Percentiles rank a stretch among this genome's conserved stretches.
These are phyloP conservation scores for Pyrrhia umbra DNA, from an alignment of 2,888 invertebrate genomes.

Conservation along the genomic window DNA sequence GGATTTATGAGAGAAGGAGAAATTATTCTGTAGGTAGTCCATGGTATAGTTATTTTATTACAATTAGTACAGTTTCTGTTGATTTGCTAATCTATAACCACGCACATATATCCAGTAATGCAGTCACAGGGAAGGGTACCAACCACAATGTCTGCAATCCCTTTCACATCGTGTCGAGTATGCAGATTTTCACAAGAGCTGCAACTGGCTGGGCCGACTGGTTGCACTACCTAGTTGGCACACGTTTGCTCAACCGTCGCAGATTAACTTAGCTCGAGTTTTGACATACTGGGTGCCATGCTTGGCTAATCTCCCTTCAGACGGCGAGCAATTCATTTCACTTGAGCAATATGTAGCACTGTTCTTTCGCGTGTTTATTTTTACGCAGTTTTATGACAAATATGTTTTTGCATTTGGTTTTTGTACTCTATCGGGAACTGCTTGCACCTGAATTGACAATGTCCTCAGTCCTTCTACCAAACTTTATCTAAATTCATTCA, in stretches of 20 bases:
- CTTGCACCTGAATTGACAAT: too few relatives aligned
- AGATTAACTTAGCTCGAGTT: slow-evolving; percentile 39
- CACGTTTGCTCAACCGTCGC: slow-evolving; percentile 41
- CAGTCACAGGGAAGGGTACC: neutral
- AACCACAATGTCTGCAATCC: slow-evolving; percentile 1
- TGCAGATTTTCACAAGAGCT: slow-evolving; percentile 47
- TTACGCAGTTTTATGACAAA: slow-evolving; percentile 1
- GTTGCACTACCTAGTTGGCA: slow-evolving; percentile 33
- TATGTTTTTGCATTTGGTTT: too few relatives aligned
- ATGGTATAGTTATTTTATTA: too few relatives aligned
- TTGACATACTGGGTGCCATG: slow-evolving; percentile 48
- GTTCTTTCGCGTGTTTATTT: slow-evolving; percentile 14
- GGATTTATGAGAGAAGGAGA: too few relatives aligned
- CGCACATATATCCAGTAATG: neutral
- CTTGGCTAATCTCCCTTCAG: slow-evolving; percentile 57
- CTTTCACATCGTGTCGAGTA: slow-evolving; percentile 49
- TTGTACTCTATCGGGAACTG: too few relatives aligned
- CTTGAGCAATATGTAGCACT: slow-evolving; percentile 25
- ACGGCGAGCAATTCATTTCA: slow-evolving; percentile 20
- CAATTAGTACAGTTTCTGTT: too few relatives aligned
- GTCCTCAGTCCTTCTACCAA: too few relatives aligned
- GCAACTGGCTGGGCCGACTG: slow-evolving; percentile 39
- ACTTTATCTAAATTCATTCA: too few relatives aligned
- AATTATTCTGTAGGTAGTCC: too few relatives aligned
- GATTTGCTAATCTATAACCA: neutral